phyloP scores from a whole-genome alignment of 2,888 invertebrate species.

The Harpalus rubripes region DNA sequence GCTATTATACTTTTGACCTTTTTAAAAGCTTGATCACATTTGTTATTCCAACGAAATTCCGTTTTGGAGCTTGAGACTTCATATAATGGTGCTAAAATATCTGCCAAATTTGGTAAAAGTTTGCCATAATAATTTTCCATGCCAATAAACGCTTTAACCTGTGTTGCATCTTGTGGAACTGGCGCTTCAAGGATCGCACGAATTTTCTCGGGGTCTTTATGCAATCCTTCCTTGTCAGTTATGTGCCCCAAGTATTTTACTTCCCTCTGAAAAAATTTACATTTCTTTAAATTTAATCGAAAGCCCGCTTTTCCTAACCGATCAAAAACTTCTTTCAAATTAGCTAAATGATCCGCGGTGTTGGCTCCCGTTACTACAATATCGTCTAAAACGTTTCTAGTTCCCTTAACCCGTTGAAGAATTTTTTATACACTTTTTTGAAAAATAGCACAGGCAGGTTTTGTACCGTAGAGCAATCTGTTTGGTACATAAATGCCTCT shows the following conservation, averaged over 20 bases:
- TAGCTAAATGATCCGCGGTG: conserved; percentile 68
- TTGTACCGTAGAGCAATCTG: conserved; percentile 73
- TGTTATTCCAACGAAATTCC: background rate
- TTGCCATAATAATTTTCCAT: background rate
- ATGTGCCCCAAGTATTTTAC: conserved; percentile 71
- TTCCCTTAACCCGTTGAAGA: conserved; percentile 64
- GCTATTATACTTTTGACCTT: conserved; percentile 22
- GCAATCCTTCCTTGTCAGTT: conserved; percentile 56
- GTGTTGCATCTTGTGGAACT: background rate
- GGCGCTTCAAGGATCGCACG: no score
- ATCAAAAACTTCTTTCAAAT: conserved; percentile 69
- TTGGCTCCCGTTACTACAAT: conserved; percentile 70
- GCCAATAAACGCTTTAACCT: background rate
- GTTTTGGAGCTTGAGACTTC: no score
- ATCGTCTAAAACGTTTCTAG: conserved; percentile 68
- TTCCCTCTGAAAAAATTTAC: conserved; percentile 71
- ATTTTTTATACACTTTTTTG: conserved; percentile 70
- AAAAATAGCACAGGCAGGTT: conserved; percentile 74
- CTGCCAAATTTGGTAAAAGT: background rate
- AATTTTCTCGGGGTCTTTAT: conserved; percentile 60
- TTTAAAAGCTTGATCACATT: background rate
- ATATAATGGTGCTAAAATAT: background rate
- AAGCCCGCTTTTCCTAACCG: conserved; percentile 69
- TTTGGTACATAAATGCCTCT: conserved; percentile 72
- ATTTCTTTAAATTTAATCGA: conserved; percentile 71